Evolutionary conservation across 2,888 invertebrate species (phyloP).

Genomic region (Tachina lurida): DNA sequence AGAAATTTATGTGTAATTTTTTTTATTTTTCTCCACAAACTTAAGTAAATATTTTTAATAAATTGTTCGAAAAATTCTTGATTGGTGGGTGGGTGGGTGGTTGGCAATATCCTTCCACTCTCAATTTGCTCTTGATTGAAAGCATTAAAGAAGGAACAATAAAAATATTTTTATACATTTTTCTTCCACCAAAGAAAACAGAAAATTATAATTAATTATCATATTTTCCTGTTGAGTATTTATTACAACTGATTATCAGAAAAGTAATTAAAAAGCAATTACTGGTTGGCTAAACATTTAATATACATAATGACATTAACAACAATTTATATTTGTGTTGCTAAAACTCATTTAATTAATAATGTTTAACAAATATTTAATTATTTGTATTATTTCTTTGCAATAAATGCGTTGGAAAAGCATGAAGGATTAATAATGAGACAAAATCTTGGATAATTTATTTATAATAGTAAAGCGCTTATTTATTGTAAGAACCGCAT

Average conservation of each 20-base stretch:
- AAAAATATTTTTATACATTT: not conserved
- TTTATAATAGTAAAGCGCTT: not conserved
- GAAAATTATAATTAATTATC: not conserved
- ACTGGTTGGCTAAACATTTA: constrained; percentile 2
- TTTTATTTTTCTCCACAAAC: too few relatives aligned
- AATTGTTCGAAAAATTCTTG: too few relatives aligned
- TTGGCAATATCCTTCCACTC: too few relatives aligned
- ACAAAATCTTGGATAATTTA: not conserved
- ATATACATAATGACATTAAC: not conserved
- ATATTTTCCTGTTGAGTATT: constrained; percentile 19
- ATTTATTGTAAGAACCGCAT: too few relatives aligned
- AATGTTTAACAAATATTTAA: constrained; percentile 17
- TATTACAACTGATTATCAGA: constrained; percentile 33
- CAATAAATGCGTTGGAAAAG: not conserved
- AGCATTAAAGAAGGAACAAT: too few relatives aligned
- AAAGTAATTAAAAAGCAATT: constrained; percentile 60
- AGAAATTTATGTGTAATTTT: too few relatives aligned
- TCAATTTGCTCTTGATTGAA: too few relatives aligned
- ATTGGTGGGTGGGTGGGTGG: too few relatives aligned
- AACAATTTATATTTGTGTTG: not conserved
- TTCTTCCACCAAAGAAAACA: not conserved
- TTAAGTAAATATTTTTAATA: too few relatives aligned
- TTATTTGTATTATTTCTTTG: not conserved
- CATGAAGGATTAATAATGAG: not conserved
- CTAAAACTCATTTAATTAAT: not conserved